Evolutionary conservation across 2,113 vertebrate species (phyloP).

Genomic region (Megatriorchis doriae): DNA sequence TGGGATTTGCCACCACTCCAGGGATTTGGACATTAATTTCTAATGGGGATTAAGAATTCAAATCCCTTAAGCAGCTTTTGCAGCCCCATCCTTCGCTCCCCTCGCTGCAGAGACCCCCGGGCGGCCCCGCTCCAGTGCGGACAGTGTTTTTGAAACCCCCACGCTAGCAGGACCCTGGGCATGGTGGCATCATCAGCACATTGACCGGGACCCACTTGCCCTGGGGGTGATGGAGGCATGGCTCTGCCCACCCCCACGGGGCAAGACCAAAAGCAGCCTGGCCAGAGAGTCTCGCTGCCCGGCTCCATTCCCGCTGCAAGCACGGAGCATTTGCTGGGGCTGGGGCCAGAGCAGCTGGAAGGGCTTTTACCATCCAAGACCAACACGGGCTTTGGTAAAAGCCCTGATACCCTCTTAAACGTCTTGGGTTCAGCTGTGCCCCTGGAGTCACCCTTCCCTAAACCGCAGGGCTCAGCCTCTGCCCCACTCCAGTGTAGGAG

Average conservation of each 20-base stretch:
- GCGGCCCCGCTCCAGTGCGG: fast-evolving
- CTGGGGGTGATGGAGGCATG: not conserved
- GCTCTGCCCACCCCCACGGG: not conserved
- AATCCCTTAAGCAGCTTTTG: slow-evolving; percentile 64
- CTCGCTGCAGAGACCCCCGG: not conserved
- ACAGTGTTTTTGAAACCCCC: not conserved
- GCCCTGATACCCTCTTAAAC: not conserved
- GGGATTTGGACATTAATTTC: slow-evolving; percentile 56
- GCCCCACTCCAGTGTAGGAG: fast-evolving
- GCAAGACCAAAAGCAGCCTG: not conserved
- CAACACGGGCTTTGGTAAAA: not conserved
- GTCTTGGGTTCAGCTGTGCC: not conserved
- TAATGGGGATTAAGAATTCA: slow-evolving; percentile 54
- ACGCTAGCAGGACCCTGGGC: not conserved
- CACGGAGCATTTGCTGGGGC: not conserved
- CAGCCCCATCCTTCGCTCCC: not conserved
- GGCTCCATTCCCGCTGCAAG: fast-evolving
- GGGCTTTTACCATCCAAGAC: not conserved
- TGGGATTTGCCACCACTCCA: slow-evolving; percentile 33
- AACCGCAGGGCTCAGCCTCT: not conserved
- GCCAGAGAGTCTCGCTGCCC: fast-evolving
- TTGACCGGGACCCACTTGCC: fast-evolving
- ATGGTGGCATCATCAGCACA: fast-evolving
- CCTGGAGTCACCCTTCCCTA: not conserved
- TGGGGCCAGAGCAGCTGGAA: not conserved